phyloP scores from a whole-genome alignment of 2,888 invertebrate species.

The Tenthredo livida region DNA sequence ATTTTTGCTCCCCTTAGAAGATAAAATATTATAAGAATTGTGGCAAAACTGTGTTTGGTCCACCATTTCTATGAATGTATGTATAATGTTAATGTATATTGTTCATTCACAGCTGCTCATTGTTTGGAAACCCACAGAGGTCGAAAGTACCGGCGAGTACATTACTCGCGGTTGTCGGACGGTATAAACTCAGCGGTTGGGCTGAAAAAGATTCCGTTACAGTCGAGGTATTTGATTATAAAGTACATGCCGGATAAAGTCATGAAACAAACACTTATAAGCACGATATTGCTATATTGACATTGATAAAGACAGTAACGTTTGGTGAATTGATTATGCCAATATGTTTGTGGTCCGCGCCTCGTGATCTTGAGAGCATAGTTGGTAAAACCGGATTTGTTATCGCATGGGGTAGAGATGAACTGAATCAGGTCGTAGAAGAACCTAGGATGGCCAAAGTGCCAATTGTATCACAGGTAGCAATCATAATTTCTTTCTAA shows the following conservation, averaged over 20 bases:
- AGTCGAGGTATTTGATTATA: conserved; percentile 76
- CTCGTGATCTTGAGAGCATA: conserved; percentile 72
- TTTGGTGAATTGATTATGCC: conserved; percentile 81
- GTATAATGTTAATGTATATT: too few species aligned
- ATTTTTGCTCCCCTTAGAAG: not conserved
- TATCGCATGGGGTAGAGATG: conserved; percentile 83
- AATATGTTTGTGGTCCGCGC: conserved; percentile 81
- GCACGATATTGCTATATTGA: conserved; percentile 81
- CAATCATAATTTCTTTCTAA: conserved; percentile 10
- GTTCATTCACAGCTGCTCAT: conserved; percentile 79
- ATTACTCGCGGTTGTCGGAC: conserved; percentile 77
- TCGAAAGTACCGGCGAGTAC: conserved; percentile 72
- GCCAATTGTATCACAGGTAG: conserved; percentile 80
- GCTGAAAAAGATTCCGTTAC: conserved; percentile 79
- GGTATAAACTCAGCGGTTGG: conserved; percentile 78
- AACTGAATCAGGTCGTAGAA: conserved; percentile 76
- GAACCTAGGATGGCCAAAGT: conserved; percentile 80
- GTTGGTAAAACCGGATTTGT: conserved; percentile 79
- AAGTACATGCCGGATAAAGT: conserved; percentile 78
- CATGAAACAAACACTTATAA: conserved; percentile 74
- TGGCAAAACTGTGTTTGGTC: not conserved
- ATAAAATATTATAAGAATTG: not conserved
- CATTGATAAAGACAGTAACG: conserved; percentile 78
- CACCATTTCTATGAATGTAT: not conserved
- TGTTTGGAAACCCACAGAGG: conserved; percentile 78